Base-by-base conservation (phyloP, 2,888 invertebrate genomes). In the Drosophila phalerata region DNA sequence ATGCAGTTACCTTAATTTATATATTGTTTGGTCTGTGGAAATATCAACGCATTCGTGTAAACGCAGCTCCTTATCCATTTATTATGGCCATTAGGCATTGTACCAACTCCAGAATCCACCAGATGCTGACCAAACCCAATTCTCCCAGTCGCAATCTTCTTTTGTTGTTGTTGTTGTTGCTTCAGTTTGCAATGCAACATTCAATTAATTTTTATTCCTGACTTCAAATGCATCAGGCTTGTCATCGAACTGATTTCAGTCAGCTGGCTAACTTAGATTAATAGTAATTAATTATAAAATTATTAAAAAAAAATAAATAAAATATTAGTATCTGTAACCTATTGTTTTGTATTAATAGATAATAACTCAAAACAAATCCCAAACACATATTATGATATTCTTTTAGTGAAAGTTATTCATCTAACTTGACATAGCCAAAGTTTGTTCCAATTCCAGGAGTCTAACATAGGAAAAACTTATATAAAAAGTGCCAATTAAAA, bases 41-140 rank as follows among this genome's bases (percentile, higher is more conserved):
- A 89, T 90, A 88, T 90, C 90, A 90, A 85, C 90, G 89, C 86
- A 86, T 82, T 84, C 87, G 84, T 88, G 84, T 91, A 91, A 91
- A 90, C 84, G 91, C 90, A 82, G 84, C 84, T 78, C 82, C 79
- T 84, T 89, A 87, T 89, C 89, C 90, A 90, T 90, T 90, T 86
- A 90, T 90, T 91, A 90, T 80, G 86, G 72, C 80, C 89, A 89
- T 89, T 89, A 83, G 89, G 87, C 81, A 83, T 84, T 82, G 80
- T 88, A 65, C 40, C 61, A 45, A 15, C 47, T 22, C 11, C 48
- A 45, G 40, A 9, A 5, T 10, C 30, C 30, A 15, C 22, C 55
- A 55, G 55, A 13, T 55, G 8, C 42, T 15, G 28, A 32, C 34
- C 40, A 42, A 30, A 42, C 42, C 47, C 37, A 11, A 30, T n/a